Base-by-base conservation (phyloP, 2,797 vertebrate species). In the Enteromius argenteus region DNA sequence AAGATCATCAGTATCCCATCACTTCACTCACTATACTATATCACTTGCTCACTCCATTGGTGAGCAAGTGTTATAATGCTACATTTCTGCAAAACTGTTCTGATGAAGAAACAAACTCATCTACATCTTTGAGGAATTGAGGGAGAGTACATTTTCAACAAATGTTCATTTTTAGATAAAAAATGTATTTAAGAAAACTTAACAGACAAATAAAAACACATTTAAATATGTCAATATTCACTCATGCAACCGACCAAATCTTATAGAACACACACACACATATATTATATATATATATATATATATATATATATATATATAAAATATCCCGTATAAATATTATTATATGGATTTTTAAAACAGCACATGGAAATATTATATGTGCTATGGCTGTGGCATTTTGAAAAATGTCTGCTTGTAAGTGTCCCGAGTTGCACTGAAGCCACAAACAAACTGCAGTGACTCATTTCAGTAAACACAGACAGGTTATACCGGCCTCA, bases 381-480 rank as follows among this genome's bases (percentile, higher is more conserved):
- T 27, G 30, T 27, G 21, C 30, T 66, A 8, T 23, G n/a, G 32
- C 44, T 74, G 21, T 51, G 27, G 32, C 19, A 53, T 75, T n/a
- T 46, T 5, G 27, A 2, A 60, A 80, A 46, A 60, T 19, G 1
- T 66, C 56, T 37, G 7, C 6, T n/a, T 73, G 23, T 27, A 27
- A 30, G 30, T 83, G 58, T 75, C 58, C 69, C 32, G 21, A 82
- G 32, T 51, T 82, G 80, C 71, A 74, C 80, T 23, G 13, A 73
- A 46, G 6, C 0, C 68, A 46, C 51, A 84, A 60, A 58, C 27
- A 35, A 14, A 60, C 21, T 64, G 42, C 58, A 53, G 3, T 66
- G 10, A 67, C 73, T 83, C 62, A 58, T 46, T 83, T 11, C 37
- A 69, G 72, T 76, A 77, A 64, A 83, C 23, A 58, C 62, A 58